Percentiles rank a stretch among this genome's conserved stretches.
Conservation (phyloP, 2,888 invertebrate species). For the Elmis aenea region DNA sequence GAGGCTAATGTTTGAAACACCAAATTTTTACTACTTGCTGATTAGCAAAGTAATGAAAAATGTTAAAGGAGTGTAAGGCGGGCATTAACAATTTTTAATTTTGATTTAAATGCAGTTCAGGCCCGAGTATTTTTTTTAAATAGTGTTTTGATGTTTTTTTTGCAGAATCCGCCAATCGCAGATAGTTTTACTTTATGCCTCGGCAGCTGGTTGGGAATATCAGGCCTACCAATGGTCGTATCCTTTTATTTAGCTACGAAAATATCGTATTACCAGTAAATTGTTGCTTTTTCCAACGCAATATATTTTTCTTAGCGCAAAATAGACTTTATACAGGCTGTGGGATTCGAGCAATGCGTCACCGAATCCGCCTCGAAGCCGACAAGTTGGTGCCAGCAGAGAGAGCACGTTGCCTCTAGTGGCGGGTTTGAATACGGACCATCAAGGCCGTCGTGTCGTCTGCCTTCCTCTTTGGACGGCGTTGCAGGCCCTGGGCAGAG, state of each 20-base stretch:
- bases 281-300: conserved; percentile 27
- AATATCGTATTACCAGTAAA: not conserved
- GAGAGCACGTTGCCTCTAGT: conserved; percentile 57
- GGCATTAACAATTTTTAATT: no score
- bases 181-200: conserved; percentile 90
- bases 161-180: conserved; percentile 70
- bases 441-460: conserved; percentile 59
- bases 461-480: conserved; percentile 83
- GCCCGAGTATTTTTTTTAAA: no score
- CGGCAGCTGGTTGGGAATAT: conserved; percentile 88
- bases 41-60: no score
- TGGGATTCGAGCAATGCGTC: conserved; percentile 45
- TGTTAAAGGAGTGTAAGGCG: no score
- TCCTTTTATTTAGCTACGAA: conserved; percentile 52
- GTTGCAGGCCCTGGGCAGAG: conserved; percentile 67
- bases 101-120: no score
- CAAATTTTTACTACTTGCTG: no score
- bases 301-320: conserved; percentile 3
- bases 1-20: no score
- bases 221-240: conserved; percentile 86
- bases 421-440: conserved; percentile 53
- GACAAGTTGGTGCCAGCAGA: conserved; percentile 45
- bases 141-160: no score
- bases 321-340: conserved; percentile 42
- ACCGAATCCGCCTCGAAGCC: conserved; percentile 11